These are phyloP conservation scores for Andrena cerasifolii DNA, from an alignment of 1,140 invertebrate species.

Conservation along the genomic window DNA sequence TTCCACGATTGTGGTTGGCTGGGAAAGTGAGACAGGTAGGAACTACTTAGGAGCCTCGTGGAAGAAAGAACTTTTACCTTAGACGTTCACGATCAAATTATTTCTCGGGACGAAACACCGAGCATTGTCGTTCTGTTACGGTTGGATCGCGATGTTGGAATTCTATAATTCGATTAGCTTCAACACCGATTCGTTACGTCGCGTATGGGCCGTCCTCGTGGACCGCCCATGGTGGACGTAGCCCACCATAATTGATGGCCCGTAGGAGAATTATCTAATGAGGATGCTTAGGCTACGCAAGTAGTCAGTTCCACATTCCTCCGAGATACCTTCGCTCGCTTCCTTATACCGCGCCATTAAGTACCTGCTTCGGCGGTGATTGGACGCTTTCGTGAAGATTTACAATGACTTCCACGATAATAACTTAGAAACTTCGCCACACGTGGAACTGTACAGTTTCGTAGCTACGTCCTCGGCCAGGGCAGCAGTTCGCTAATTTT, in stretches of 20 bases:
- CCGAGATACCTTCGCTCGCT: conserved; percentile 41
- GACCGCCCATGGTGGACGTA: conserved; percentile 51
- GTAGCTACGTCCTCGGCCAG: neutral
- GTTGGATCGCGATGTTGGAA: conserved; percentile 22
- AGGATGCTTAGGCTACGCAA: conserved; percentile 49
- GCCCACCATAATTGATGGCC: conserved; percentile 45
- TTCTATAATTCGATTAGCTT: conserved; percentile 57
- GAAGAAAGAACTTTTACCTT: neutral
- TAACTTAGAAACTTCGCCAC: neutral
- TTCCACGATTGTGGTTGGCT: too few relatives aligned
- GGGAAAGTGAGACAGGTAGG: too few relatives aligned
- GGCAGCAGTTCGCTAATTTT: conserved; percentile 18
- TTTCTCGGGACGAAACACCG: too few relatives aligned
- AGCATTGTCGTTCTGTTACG: too few relatives aligned
- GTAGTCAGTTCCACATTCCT: conserved; percentile 49
- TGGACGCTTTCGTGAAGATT: conserved; percentile 22
- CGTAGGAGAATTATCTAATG: conserved; percentile 60
- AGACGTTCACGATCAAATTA: neutral
- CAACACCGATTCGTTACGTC: conserved; percentile 23
- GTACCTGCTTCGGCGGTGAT: neutral
- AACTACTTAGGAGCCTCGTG: too few relatives aligned
- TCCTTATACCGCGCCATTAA: conserved; percentile 42
- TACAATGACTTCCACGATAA: conserved; percentile 38
- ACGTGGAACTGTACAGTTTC: neutral
- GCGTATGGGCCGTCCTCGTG: neutral